Base-by-base conservation (phyloP, 2,113 vertebrate species). In the Pteronura brasiliensis region DNA sequence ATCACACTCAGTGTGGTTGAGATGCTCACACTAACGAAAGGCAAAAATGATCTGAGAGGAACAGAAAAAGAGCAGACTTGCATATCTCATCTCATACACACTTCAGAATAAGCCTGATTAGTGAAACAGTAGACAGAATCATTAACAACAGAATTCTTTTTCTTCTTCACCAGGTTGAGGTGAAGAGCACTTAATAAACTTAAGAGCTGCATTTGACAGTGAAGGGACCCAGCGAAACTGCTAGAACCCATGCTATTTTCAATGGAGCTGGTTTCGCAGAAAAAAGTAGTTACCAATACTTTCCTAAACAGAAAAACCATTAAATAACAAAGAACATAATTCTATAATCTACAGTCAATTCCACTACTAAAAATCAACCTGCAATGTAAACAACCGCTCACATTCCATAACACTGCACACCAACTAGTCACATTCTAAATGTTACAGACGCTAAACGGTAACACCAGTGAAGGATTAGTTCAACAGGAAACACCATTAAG, bases 221-320 rank as follows among this genome's bases (percentile, higher is more conserved):
- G 27, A 77, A 96, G 34, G n/a, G 89, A 96, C n/a, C 49, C 47
- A 89, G 79, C 47, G 72, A 72, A 89, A 95, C n/a, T 57, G 36
- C 49, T 21, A 83, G 21, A 14, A 72, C 63, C 14, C 85, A 17
- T 25, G 8, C 15, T 14, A 72, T 42, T 59, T n/a, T 86, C 61
- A 21, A 65, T 47, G 86, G 21, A 82, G 6, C 12, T 20, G 29
- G 39, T 92, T 87, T 82, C 79, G 21, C 76, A 86, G 13, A 76
- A 97, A 89, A 49, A 96, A 6, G 77, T 39, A 93, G 34, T 88
- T 86, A 59, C 36, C 59, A 83, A 31, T 25, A 47, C 6, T 90
- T 86, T n/a, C 55, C 44, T 79, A 74, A 93, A 86, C 1, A 65
- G 23, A 59, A 88, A 88, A 71, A 81, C 10, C 55, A 81, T 34